Evolutionary conservation across 2,888 invertebrate species (phyloP), one percentile per base, ranked within the genome.

Genomic region (Myopa tessellatipennis): DNA sequence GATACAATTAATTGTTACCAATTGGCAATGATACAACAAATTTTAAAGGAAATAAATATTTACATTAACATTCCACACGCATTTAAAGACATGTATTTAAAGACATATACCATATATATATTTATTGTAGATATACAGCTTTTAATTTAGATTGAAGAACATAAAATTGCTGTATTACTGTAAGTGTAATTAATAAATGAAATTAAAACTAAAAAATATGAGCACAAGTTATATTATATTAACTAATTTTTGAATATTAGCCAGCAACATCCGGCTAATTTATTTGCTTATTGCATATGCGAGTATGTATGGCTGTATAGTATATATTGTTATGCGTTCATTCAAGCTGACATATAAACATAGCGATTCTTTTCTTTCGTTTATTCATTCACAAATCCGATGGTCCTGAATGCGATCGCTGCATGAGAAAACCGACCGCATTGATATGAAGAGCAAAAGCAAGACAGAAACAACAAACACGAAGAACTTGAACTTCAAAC

Each of bases 401-500:
- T 58, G 16, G 10, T 58, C 4, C 4, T 18, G 58, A 58, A n/a
- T 58, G 58, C 14, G 10, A 26, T 26, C 26, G 26, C 2, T 26
- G 26, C 26, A 26, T 26, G 26, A 26, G 10, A 63, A 63, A 34
- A 26, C 61, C n/a, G 26, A 34, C 26, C 14, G 58, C 58, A 72
- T 73, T 61, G 3, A 38, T 3, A 71, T 26, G 1, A 71, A 52
- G 0, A 36, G 34, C 34, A 71, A 16, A 71, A 71, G 38, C 40
- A n/a, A 26, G 18, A 18, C 7, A 61, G n/a, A 38, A 65, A 55
- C 50, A 74, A 67, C 52, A 63, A 63, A 34, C 26, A 55, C 38
- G 65, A 72, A 72, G 5, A 58, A 38, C 40, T 14, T 36, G 65
- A 72, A 58, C 50, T 40, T 26, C 16, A 18, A 55, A 74, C 58